phyloP scores from a whole-genome alignment of 2,888 invertebrate genomes.

The Melikaiella ostensackeni region DNA sequence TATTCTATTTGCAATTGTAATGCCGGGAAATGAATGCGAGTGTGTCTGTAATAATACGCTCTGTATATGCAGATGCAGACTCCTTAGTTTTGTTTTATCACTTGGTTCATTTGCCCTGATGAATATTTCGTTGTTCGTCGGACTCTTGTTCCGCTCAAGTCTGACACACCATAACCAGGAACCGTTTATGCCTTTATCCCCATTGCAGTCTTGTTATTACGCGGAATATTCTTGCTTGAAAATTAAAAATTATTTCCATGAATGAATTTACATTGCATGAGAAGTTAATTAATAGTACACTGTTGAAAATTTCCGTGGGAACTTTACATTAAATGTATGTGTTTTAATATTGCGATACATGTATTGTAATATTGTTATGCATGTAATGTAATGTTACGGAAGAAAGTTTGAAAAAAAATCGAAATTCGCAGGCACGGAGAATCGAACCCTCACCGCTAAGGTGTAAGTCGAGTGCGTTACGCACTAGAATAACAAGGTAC shows the following conservation, averaged over 20 bases:
- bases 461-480: too few relatives aligned
- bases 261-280: neutral
- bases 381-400: too few relatives aligned
- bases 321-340: too few relatives aligned
- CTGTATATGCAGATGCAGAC: constrained; percentile 59
- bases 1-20: constrained; percentile 73
- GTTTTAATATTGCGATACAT: too few relatives aligned
- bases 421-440: too few relatives aligned
- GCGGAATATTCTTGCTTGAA: neutral
- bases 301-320: too few relatives aligned
- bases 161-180: constrained; percentile 41
- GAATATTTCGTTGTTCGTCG: constrained; percentile 48
- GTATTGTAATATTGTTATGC: too few relatives aligned
- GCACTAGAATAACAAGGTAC: too few relatives aligned
- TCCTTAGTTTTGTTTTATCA: constrained; percentile 56
- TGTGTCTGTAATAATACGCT: constrained; percentile 60
- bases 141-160: constrained; percentile 22
- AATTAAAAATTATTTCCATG: neutral
- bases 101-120: constrained; percentile 54
- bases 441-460: too few relatives aligned
- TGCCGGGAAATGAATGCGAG: constrained; percentile 61
- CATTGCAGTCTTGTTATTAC: neutral
- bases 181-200: constrained; percentile 14
- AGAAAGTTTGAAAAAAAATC: too few relatives aligned
- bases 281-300: neutral